phyloP scores from a whole-genome alignment of 2,797 vertebrate species.

The Ceryle rudis region DNA sequence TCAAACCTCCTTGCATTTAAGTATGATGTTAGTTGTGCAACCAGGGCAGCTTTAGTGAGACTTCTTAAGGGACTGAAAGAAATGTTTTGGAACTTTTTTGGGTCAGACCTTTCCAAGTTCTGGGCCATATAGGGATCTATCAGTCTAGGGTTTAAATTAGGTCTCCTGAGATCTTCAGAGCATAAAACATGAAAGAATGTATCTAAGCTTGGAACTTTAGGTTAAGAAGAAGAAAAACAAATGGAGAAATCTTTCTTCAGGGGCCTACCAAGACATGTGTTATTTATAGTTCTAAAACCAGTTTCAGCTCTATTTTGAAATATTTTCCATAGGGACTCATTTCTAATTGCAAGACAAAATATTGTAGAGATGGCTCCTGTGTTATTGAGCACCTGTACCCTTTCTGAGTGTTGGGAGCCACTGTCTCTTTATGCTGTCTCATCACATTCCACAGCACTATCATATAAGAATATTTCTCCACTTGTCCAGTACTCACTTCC shows the following conservation, averaged over 20 bases:
- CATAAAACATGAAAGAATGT: neutral
- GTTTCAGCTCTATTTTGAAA: constrained; percentile 40
- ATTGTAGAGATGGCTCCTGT: neutral
- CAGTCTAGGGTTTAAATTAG: neutral
- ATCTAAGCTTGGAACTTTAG: neutral
- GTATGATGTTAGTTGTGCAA: neutral
- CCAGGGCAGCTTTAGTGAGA: neutral
- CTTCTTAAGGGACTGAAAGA: neutral
- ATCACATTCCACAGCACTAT: neutral
- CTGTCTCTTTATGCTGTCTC: neutral
- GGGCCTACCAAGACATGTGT: neutral
- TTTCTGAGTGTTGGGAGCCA: neutral
- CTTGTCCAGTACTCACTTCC: neutral
- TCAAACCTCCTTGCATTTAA: neutral
- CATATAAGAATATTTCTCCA: neutral
- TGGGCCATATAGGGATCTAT: neutral
- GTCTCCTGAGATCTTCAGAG: neutral
- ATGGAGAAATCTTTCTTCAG: constrained; percentile 41
- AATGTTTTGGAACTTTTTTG: neutral
- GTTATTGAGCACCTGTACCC: constrained; percentile 26
- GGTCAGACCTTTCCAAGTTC: neutral
- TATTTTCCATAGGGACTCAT: neutral
- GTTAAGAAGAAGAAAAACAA: constrained; percentile 38
- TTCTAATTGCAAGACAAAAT: constrained; percentile 38
- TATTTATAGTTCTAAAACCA: constrained; percentile 39